Percentiles rank a stretch among this genome's conserved stretches.
phyloP scores from a whole-genome alignment of 2,888 invertebrate genomes.

The Drosophila silvestris region DNA sequence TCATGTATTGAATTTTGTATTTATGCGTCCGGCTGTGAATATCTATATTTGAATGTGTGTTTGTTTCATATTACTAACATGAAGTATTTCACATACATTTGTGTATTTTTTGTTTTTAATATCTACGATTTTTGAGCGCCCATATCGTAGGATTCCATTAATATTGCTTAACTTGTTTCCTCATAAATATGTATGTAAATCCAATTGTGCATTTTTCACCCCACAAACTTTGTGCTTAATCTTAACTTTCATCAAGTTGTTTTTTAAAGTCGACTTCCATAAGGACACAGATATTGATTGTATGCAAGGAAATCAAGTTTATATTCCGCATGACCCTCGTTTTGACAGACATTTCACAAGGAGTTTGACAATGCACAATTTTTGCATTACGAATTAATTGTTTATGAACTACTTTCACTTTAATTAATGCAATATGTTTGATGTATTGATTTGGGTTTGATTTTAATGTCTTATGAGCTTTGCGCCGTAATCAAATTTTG shows the following conservation, averaged over 20 bases:
- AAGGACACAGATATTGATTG: slow-evolving; percentile 5
- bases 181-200: background rate
- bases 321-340: background rate
- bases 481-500: slow-evolving; percentile 16
- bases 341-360: slow-evolving; percentile 6
- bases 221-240: no score
- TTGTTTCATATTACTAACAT: slow-evolving; percentile 9
- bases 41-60: slow-evolving; percentile 24
- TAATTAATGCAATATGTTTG: slow-evolving; percentile 26
- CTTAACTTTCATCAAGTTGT: background rate
- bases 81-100: slow-evolving; percentile 16
- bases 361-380: slow-evolving; percentile 1
- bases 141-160: slow-evolving; percentile 28
- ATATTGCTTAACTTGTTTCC: slow-evolving; percentile 42
- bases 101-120: slow-evolving; percentile 10
- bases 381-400: background rate
- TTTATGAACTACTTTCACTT: slow-evolving; percentile 29
- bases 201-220: background rate
- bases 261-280: slow-evolving; percentile 3
- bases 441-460: slow-evolving; percentile 57
- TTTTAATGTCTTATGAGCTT: slow-evolving; percentile 36
- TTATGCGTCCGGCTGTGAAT: slow-evolving; percentile 29
- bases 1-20: slow-evolving; percentile 15
- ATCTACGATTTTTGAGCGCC: slow-evolving; percentile 46
- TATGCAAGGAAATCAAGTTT: background rate